Conservation (phyloP, 2,113 vertebrate genomes). For the Alces alces region DNA sequence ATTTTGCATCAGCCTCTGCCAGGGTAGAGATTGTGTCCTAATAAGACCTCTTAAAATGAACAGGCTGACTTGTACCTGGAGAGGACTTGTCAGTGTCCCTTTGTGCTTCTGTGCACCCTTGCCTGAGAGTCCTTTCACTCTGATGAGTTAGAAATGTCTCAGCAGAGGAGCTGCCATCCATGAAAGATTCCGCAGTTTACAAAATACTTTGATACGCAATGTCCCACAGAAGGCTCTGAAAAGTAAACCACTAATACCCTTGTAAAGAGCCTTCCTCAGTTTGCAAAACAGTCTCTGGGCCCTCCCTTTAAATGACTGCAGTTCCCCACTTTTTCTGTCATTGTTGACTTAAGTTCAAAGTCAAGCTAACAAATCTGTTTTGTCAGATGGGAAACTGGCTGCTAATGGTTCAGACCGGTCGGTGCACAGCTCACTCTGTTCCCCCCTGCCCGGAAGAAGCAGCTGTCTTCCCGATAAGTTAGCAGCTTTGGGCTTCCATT, state of each 20-base stretch:
- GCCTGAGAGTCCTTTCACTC: background rate
- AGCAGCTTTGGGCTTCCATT: constrained; percentile 34
- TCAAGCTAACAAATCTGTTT: constrained; percentile 67
- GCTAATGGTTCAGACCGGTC: background rate
- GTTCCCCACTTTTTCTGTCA: constrained; percentile 57
- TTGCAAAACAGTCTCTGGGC: background rate
- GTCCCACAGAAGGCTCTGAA: background rate
- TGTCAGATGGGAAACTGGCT: constrained; percentile 67
- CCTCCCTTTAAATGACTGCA: background rate
- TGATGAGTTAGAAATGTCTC: background rate
- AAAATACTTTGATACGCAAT: background rate
- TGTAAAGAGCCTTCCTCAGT: background rate
- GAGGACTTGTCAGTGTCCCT: background rate
- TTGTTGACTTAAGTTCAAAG: constrained; percentile 74
- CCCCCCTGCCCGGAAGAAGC: background rate
- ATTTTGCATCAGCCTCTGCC: background rate
- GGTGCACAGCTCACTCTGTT: rapidly evolving
- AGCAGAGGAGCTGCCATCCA: rapidly evolving
- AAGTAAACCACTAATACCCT: background rate
- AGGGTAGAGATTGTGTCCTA: background rate
- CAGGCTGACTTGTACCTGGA: rapidly evolving
- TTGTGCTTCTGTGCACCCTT: background rate
- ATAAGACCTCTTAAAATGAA: background rate
- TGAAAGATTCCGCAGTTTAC: background rate
- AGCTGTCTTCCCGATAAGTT: constrained; percentile 41